Evolutionary conservation across 2,888 invertebrate species (phyloP).

Genomic region (Pomacea canaliculata): DNA sequence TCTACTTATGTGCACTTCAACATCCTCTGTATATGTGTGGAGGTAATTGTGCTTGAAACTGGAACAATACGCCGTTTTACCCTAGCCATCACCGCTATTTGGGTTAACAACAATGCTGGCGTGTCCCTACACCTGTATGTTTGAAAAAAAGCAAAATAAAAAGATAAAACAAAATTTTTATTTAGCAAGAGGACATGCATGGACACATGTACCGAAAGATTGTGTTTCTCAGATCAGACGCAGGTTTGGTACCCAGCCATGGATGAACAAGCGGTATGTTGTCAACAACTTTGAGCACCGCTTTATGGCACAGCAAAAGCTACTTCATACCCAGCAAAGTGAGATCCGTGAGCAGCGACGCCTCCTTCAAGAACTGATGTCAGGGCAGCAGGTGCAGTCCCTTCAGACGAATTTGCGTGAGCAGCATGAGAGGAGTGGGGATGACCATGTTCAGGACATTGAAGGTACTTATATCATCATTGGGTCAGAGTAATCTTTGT

Average conservation of each 20-base stretch:
- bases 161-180: too few species aligned
- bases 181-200: too few species aligned
- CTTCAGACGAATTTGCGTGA: constrained; percentile 40
- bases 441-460: not conserved
- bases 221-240: constrained; percentile 7
- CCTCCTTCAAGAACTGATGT: constrained; percentile 62
- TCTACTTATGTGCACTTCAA: too few species aligned
- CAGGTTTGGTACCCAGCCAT: constrained; percentile 57
- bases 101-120: too few species aligned
- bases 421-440: not conserved
- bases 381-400: constrained; percentile 35
- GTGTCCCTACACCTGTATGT: too few species aligned
- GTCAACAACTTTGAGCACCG: constrained; percentile 61
- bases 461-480: not conserved
- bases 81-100: too few species aligned
- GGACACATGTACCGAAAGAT: too few species aligned
- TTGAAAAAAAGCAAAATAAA: too few species aligned
- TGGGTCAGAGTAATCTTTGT: not conserved
- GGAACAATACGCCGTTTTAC: too few species aligned
- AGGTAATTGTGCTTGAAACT: too few species aligned
- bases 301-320: constrained; percentile 64
- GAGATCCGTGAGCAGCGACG: constrained; percentile 61
- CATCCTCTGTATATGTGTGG: too few species aligned
- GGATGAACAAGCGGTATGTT: constrained; percentile 54
- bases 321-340: constrained; percentile 61